phyloP scores from a whole-genome alignment of 2,113 vertebrate genomes.

The Collichthys lucidus region DNA sequence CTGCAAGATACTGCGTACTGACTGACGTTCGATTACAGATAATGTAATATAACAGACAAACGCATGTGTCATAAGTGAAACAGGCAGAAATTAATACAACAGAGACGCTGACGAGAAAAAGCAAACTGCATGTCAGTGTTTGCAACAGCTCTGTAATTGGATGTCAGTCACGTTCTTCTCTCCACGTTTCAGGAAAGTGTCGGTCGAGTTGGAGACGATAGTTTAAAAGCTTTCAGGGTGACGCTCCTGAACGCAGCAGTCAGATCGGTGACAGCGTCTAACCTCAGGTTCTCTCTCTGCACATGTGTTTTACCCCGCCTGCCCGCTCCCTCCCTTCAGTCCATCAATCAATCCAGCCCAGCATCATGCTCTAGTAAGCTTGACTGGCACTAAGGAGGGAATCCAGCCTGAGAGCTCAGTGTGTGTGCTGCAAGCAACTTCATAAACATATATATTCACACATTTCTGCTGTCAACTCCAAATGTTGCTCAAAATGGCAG shows the following conservation, averaged over 20 bases:
- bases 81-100: constrained; percentile 9
- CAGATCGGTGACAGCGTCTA: constrained; percentile 55
- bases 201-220: constrained; percentile 13
- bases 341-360: constrained; percentile 66
- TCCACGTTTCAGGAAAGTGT: neutral
- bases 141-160: constrained; percentile 59
- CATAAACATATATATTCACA: constrained; percentile 17
- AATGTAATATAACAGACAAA: too few relatives aligned
- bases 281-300: constrained; percentile 41
- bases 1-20: neutral
- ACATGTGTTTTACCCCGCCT: constrained; percentile 31
- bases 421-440: too few relatives aligned
- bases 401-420: constrained; percentile 7
- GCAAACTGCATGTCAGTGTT: constrained; percentile 36
- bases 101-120: neutral
- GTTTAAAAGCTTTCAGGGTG: constrained; percentile 46
- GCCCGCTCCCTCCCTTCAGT: constrained; percentile 25
- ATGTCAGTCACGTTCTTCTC: constrained; percentile 51
- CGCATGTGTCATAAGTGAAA: constrained; percentile 12
- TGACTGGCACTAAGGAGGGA: constrained; percentile 71
- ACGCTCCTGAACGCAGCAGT: constrained; percentile 34
- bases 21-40: constrained; percentile 38
- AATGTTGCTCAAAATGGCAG: constrained; percentile 41
- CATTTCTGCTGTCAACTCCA: constrained; percentile 11
- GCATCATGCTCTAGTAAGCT: constrained; percentile 62